Conservation (phyloP, 2,113 vertebrate species). For the Megaceryle maxima region DNA sequence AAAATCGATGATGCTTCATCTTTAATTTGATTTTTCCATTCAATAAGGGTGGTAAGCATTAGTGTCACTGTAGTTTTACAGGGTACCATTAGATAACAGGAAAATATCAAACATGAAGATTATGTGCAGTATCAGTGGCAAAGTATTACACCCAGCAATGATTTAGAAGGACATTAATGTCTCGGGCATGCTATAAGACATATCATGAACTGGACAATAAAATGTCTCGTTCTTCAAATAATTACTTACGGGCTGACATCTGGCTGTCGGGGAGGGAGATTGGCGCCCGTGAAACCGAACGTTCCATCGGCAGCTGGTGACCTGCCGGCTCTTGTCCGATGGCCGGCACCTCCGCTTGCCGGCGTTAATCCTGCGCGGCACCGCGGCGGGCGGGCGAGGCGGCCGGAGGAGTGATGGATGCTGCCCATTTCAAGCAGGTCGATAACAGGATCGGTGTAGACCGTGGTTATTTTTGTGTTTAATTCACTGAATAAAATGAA, state of each 20-base stretch:
- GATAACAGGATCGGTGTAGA: background rate
- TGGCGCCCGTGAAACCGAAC: accelerated
- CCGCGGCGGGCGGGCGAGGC: accelerated
- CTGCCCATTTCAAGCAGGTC: background rate
- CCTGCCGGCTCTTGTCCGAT: accelerated
- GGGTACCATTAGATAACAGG: background rate
- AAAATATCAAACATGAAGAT: background rate
- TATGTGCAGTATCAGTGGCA: background rate
- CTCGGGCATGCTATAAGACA: background rate
- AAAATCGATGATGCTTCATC: slow-evolving; percentile 12
- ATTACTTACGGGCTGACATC: background rate
- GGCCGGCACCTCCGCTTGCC: background rate
- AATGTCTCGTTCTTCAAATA: background rate
- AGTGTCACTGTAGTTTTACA: background rate
- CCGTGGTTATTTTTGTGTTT: background rate
- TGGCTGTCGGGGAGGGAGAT: background rate
- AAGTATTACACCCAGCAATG: background rate
- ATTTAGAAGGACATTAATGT: background rate
- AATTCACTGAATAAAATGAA: slow-evolving; percentile 20
- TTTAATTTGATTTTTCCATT: slow-evolving; percentile 20
- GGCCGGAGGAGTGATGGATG: background rate
- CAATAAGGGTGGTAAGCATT: background rate
- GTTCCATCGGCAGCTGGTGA: background rate
- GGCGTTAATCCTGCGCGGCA: background rate
- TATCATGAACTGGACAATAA: background rate